These are phyloP conservation scores for Ivindomyrus marchei DNA, from an alignment of 2,113 vertebrate species.

Conservation along the genomic window DNA sequence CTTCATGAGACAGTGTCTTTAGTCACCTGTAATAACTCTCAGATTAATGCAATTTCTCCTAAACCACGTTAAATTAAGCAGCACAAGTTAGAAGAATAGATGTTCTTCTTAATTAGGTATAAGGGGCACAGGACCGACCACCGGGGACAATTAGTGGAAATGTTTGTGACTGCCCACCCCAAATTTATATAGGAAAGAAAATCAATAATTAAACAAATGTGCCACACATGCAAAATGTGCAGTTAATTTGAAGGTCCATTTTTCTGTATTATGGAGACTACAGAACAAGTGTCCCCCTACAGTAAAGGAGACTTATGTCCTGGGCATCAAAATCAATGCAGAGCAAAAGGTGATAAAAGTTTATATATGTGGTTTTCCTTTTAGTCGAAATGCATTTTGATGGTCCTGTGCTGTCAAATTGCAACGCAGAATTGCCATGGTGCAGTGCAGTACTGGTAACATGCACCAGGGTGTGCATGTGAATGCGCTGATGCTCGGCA, in stretches of 20 bases:
- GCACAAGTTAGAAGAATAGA: background rate
- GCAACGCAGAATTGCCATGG: background rate
- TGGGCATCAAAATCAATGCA: background rate
- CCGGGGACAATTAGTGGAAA: background rate
- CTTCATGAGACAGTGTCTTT: background rate
- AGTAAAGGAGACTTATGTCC: background rate
- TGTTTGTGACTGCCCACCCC: background rate
- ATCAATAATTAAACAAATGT: background rate
- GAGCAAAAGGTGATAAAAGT: background rate
- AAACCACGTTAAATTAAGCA: background rate
- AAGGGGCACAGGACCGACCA: background rate
- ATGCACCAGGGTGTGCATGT: background rate
- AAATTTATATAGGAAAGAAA: background rate
- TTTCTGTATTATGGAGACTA: background rate
- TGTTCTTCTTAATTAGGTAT: background rate
- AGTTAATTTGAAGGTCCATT: background rate
- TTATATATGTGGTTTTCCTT: background rate
- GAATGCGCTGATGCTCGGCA: background rate
- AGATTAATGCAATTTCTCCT: background rate
- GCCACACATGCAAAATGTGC: background rate
- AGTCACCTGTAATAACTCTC: background rate
- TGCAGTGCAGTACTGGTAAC: background rate
- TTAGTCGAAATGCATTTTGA: background rate
- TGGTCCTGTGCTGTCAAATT: background rate
- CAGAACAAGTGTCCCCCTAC: background rate